Percentiles rank a stretch among this genome's conserved stretches.
Conservation (phyloP, 2,797 vertebrate species). For the Phataginus tricuspis region DNA sequence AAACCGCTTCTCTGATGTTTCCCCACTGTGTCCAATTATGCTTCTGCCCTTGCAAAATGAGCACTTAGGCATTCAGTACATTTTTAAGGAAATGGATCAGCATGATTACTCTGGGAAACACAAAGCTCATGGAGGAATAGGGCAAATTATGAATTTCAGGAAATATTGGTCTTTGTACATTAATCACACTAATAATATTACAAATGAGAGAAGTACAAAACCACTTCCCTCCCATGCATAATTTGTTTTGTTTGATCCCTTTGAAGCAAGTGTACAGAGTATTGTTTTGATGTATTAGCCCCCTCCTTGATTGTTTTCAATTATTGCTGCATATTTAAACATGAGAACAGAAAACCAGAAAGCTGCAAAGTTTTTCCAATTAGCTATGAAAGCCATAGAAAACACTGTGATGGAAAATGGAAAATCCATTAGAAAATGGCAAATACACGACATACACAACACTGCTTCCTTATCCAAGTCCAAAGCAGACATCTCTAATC, state of each 20-base stretch:
- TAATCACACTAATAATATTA: constrained; percentile 65
- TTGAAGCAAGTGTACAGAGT: not conserved
- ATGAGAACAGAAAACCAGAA: not conserved
- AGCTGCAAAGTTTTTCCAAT: constrained; percentile 27
- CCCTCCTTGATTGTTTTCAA: constrained; percentile 42
- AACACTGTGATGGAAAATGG: not conserved
- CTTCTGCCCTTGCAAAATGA: constrained; percentile 70
- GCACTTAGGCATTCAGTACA: constrained; percentile 56
- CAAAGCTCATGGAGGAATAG: constrained; percentile 30
- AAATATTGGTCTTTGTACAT: constrained; percentile 58
- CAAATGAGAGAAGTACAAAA: not conserved
- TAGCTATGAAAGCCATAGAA: constrained; percentile 37
- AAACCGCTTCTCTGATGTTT: constrained; percentile 61
- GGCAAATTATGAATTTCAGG: constrained; percentile 50
- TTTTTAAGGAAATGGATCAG: constrained; percentile 66
- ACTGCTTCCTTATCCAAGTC: not conserved
- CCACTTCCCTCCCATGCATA: not conserved
- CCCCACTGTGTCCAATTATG: constrained; percentile 76
- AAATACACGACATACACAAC: not conserved
- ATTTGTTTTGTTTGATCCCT: constrained; percentile 50
- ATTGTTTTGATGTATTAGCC: constrained; percentile 46
- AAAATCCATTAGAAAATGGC: not conserved
- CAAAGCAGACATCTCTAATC: not conserved
- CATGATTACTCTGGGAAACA: constrained; percentile 69
- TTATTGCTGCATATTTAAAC: constrained; percentile 31